Evolutionary conservation across 2,888 invertebrate species (phyloP).

Genomic region (Pristionchus arcanus): DNA sequence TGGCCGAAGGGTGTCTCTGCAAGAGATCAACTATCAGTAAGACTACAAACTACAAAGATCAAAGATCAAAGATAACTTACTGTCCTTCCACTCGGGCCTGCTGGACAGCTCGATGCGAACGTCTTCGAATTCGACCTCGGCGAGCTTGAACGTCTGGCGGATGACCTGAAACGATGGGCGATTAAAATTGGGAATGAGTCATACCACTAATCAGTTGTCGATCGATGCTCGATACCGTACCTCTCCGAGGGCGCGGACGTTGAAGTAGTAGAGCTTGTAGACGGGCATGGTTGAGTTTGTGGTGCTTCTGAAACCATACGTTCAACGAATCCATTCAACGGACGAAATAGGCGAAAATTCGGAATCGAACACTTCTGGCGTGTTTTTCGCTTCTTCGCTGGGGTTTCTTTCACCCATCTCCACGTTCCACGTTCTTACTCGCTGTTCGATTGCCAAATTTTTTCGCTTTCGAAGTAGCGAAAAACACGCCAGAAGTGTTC

Average conservation of each 20-base stretch:
- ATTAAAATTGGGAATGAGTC: not conserved
- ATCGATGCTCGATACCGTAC: not conserved
- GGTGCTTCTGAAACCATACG: too few relatives aligned
- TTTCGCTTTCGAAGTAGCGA: too few relatives aligned
- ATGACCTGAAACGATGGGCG: not conserved
- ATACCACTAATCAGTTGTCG: too few relatives aligned
- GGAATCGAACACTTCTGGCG: too few relatives aligned
- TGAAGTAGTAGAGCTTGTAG: constrained; percentile 49
- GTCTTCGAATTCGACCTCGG: constrained; percentile 67
- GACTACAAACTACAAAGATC: too few relatives aligned
- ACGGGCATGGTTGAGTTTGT: not conserved
- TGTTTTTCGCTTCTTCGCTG: too few relatives aligned
- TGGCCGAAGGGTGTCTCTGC: constrained; percentile 50
- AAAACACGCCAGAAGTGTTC: too few relatives aligned
- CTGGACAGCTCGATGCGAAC: constrained; percentile 64
- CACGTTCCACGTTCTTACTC: too few relatives aligned
- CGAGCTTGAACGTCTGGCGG: constrained; percentile 60
- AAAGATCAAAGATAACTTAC: constrained; percentile 58
- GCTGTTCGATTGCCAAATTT: too few relatives aligned
- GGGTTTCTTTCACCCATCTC: too few relatives aligned
- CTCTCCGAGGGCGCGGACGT: constrained; percentile 22
- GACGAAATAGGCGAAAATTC: too few relatives aligned
- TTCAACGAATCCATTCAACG: too few relatives aligned
- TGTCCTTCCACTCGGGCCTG: constrained; percentile 65
- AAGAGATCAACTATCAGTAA: not conserved